phyloP scores from a whole-genome alignment of 1,140 invertebrate genomes.

The Telenomus remus region DNA sequence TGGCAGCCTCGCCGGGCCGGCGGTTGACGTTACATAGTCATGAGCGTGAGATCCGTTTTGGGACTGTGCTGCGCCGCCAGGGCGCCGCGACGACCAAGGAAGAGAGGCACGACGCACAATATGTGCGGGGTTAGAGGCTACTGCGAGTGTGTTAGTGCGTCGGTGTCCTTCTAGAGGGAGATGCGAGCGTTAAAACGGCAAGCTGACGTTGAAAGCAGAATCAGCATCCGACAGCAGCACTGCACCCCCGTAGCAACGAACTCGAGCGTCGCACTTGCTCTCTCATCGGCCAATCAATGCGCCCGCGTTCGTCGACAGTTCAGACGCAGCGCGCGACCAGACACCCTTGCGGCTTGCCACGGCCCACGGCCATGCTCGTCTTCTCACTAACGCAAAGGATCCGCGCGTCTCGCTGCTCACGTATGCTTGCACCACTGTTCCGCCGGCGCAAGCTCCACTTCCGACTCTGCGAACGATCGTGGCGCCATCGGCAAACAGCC shows the following conservation, averaged over 20 bases:
- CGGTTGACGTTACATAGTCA: constrained; percentile 29
- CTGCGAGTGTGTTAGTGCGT: constrained; percentile 21
- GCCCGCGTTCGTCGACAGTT: neutral
- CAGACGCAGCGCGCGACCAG: neutral
- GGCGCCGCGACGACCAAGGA: constrained; percentile 11
- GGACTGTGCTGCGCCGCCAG: constrained; percentile 12
- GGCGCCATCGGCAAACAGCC: constrained; percentile 31
- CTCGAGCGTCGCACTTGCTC: neutral
- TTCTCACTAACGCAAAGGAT: constrained; percentile 19
- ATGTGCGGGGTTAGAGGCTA: constrained; percentile 13
- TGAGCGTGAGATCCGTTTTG: constrained; percentile 2
- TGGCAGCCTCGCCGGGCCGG: constrained; percentile 29
- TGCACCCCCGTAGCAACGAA: constrained; percentile 34
- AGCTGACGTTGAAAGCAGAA: neutral
- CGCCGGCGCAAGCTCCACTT: constrained; percentile 39
- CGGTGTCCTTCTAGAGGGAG: constrained; percentile 34
- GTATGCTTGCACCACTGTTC: constrained; percentile 34
- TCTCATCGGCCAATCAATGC: constrained; percentile 1
- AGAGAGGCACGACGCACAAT: constrained; percentile 12
- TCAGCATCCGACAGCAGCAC: constrained; percentile 18
- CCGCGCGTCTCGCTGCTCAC: constrained; percentile 15
- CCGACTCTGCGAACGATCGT: constrained; percentile 23
- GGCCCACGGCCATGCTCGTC: constrained; percentile 2
- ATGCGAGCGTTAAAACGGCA: constrained; percentile 11
- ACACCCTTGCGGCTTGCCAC: neutral